phyloP scores from a whole-genome alignment of 2,888 invertebrate genomes.

The Andrena hattorfiana region DNA sequence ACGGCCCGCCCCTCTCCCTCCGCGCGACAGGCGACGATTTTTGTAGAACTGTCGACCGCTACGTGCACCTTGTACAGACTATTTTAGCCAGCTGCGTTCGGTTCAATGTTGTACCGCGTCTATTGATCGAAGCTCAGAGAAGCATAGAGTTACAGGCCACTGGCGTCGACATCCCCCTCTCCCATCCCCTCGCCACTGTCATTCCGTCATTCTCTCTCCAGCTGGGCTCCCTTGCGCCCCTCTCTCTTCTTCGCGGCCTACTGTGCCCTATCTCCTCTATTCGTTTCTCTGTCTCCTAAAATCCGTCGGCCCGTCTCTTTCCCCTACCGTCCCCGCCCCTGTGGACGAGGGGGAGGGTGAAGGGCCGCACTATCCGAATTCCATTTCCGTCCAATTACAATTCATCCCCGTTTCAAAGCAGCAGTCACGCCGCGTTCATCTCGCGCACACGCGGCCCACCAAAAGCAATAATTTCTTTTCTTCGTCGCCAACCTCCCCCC shows the following conservation, averaged over 20 bases:
- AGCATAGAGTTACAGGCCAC: constrained; percentile 83
- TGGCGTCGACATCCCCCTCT: constrained; percentile 76
- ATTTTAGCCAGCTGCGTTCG: constrained; percentile 79
- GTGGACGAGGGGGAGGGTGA: not conserved
- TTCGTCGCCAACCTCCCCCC: constrained; percentile 25
- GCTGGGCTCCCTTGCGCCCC: constrained; percentile 42
- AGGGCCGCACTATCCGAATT: constrained; percentile 77
- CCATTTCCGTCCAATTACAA: constrained; percentile 82
- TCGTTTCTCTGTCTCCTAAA: constrained; percentile 33
- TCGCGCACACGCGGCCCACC: constrained; percentile 54
- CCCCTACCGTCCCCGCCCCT: not conserved
- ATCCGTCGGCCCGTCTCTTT: not conserved
- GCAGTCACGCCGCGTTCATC: constrained; percentile 76
- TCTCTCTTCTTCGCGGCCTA: constrained; percentile 64
- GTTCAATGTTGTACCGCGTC: constrained; percentile 80
- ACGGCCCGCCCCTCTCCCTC: not conserved
- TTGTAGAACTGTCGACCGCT: constrained; percentile 63
- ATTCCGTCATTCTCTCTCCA: constrained; percentile 28
- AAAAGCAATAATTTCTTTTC: constrained; percentile 73
- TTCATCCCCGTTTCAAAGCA: constrained; percentile 79
- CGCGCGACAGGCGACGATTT: constrained; percentile 46
- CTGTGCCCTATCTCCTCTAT: constrained; percentile 40
- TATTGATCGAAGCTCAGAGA: constrained; percentile 83
- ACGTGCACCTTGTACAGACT: constrained; percentile 72
- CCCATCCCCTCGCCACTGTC: constrained; percentile 1